Conservation (phyloP, 2,888 invertebrate species). For the Drosophila neoperkinsi region DNA sequence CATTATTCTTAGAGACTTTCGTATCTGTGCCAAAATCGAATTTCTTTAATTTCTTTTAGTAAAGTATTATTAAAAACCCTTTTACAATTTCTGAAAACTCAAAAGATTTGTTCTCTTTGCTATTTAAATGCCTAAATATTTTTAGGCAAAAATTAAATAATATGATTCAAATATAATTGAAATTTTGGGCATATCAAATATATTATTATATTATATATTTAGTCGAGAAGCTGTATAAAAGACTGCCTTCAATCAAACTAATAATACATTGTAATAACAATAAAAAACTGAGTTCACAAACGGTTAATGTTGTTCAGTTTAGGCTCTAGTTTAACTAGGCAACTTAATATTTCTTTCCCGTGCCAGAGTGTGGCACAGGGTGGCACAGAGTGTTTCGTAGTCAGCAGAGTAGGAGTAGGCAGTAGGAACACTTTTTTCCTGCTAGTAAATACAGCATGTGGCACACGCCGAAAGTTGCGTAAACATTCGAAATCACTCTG, state of each 20-base stretch:
- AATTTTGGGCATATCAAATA: neutral
- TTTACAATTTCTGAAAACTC: neutral
- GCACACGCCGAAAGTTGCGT: too few species aligned
- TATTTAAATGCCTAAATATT: too few species aligned
- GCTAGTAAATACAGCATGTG: neutral
- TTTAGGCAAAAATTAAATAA: neutral
- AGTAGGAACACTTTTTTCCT: neutral
- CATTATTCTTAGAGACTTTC: neutral
- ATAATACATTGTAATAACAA: neutral
- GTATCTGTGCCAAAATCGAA: neutral
- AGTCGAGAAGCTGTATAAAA: neutral
- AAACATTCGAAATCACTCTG: neutral
- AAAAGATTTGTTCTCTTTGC: neutral
- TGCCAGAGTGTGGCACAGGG: neutral
- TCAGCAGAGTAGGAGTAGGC: neutral
- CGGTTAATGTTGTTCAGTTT: neutral
- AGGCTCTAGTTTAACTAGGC: neutral
- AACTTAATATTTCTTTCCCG: neutral
- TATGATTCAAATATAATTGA: neutral
- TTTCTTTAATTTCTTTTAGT: neutral
- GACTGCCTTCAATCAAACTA: neutral
- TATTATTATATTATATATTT: neutral
- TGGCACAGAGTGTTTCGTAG: neutral
- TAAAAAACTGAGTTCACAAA: neutral
- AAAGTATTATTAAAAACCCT: neutral